Evolutionary conservation across 2,888 invertebrate species (phyloP).

Genomic region (Drosophila multiciliata): DNA sequence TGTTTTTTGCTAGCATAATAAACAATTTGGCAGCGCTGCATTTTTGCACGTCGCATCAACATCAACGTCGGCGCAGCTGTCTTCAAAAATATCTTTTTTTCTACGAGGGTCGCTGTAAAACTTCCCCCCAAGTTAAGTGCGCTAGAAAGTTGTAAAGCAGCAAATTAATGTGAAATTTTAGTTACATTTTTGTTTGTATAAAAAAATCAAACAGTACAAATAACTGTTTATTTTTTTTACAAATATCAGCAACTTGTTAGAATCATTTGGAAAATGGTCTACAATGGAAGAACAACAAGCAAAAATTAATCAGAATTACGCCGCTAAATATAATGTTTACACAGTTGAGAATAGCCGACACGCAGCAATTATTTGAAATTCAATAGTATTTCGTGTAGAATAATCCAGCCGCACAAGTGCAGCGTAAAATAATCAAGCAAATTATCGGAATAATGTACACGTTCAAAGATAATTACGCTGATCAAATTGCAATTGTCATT

Average conservation of each 20-base stretch:
- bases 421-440: slow-evolving; percentile 14
- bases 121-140: neutral
- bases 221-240: neutral
- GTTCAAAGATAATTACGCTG: slow-evolving; percentile 5
- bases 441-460: slow-evolving; percentile 1
- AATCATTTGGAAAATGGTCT: neutral
- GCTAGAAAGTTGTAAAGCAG: too few relatives aligned
- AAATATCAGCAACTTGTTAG: neutral
- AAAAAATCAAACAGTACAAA: too few relatives aligned
- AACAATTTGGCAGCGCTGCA: slow-evolving; percentile 69
- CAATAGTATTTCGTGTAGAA: neutral
- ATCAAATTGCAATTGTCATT: slow-evolving; percentile 1
- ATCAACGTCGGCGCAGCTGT: slow-evolving; percentile 8
- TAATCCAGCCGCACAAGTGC: neutral
- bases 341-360: neutral
- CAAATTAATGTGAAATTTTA: neutral
- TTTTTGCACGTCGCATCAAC: slow-evolving; percentile 65
- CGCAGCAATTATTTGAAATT: neutral
- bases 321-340: neutral
- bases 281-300: neutral
- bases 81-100: neutral
- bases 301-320: slow-evolving; percentile 1
- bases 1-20: slow-evolving; percentile 32
- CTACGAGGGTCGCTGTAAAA: slow-evolving; percentile 28
- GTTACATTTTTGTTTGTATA: neutral